Evolutionary conservation across 2,113 vertebrate species (phyloP).

Genomic region (Catharus bicknelli): DNA sequence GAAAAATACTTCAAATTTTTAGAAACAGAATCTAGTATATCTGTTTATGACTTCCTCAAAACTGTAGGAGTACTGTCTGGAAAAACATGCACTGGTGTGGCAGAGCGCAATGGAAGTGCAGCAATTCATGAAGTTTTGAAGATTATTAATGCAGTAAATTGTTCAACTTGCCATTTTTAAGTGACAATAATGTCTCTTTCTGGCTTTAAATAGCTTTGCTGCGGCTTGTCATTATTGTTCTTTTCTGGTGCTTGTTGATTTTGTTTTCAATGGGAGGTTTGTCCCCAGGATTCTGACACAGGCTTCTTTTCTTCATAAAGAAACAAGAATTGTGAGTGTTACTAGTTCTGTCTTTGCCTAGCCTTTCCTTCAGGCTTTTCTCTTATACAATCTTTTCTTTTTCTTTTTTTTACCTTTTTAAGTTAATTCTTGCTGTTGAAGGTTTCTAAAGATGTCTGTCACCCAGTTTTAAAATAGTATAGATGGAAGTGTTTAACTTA

Average conservation of each 20-base stretch:
- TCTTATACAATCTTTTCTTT: not conserved
- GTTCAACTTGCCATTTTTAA: not conserved
- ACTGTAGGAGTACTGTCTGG: not conserved
- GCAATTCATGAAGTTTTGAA: not conserved
- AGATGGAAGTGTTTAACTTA: not conserved
- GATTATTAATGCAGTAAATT: not conserved
- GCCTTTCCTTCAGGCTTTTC: not conserved
- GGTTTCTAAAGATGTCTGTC: not conserved
- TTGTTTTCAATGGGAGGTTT: slow-evolving; percentile 24
- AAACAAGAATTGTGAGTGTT: not conserved
- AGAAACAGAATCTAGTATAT: not conserved
- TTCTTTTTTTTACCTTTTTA: not conserved
- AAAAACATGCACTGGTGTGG: not conserved
- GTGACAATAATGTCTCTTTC: not conserved
- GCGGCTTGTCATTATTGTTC: not conserved
- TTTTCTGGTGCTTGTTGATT: not conserved
- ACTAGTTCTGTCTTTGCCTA: not conserved
- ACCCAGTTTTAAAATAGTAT: not conserved
- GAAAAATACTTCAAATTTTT: not conserved
- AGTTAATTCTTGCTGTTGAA: not conserved
- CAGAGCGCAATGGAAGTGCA: not conserved
- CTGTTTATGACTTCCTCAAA: not conserved
- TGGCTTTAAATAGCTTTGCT: not conserved
- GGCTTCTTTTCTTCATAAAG: not conserved
- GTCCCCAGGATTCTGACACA: not conserved